Evolutionary conservation across 2,888 invertebrate genomes (phyloP), one percentile per base, ranked within the genome.

Genomic region (Drosophila atripex): DNA sequence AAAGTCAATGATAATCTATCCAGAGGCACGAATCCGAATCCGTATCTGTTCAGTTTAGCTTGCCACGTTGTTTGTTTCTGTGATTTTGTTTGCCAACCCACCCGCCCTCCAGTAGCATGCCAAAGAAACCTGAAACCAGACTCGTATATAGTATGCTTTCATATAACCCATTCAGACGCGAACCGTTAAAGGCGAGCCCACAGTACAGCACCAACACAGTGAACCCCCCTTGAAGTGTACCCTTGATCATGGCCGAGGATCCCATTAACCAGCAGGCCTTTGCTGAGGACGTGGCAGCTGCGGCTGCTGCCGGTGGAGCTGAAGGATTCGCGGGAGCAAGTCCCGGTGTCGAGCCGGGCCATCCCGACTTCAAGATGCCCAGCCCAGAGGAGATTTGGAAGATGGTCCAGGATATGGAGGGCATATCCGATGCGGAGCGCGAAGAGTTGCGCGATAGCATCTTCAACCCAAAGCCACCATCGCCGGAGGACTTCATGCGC

Each of bases 341-440:
- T 28, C 35, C 35, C 12, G 35, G 35, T 18, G 18, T 18, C 7
- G 77, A 77, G 52, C 76, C 91, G 11, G 78, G 80, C 14, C 50
- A 53, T 14, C 89, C 79, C 3, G 80, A 91, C 49, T 89, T 90
- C n/a, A 89, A 92, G 59, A 91, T 93, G 63, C 94, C 94, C 0
- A 92, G 93, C 0, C 86, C 93, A 1, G 93, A 94, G 23, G 93
- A 94, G 41, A 85, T 95, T 0, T 82, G 95, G 68, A 92, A 93
- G 45, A 90, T 94, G 89, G 90, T 95, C 21, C 93, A 95, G 18
- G 89, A 92, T 0, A 92, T 94, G 78, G 83, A 90, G 0, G 94
- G 93, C 2, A 85, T 95, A 2, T 91, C 93, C 52, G 95, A 95
- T 5, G 94, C 94, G 21, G 93, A 94, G 54, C 94, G 93, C 72